phyloP scores from a whole-genome alignment of 2,797 vertebrate genomes.

The Tenualosa thibaudeaui region DNA sequence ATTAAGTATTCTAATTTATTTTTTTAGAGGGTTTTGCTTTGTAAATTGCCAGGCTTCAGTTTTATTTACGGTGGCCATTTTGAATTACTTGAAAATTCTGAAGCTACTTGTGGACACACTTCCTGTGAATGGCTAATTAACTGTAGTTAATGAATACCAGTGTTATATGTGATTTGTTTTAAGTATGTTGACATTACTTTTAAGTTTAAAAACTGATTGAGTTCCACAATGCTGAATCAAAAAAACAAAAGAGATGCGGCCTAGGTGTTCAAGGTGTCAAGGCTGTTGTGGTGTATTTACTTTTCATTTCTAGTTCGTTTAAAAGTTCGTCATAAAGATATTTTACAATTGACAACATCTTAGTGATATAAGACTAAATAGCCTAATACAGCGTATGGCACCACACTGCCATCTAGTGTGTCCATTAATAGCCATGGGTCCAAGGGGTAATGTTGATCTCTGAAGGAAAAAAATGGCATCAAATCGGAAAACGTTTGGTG shows the following conservation, averaged over 20 bases:
- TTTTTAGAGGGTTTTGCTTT: not conserved
- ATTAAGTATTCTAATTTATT: too few relatives aligned
- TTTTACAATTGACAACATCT: not conserved
- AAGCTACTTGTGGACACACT: constrained; percentile 61
- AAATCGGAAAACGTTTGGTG: not conserved
- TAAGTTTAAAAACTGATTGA: too few relatives aligned
- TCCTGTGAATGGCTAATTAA: constrained; percentile 56
- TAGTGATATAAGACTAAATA: too few relatives aligned
- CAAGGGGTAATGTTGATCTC: not conserved
- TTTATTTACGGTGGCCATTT: constrained; percentile 33
- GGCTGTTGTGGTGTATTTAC: too few relatives aligned
- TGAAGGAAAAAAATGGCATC: not conserved
- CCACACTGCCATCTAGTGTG: constrained; percentile 12
- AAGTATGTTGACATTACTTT: too few relatives aligned
- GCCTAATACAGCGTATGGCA: not conserved
- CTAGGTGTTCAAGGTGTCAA: too few relatives aligned
- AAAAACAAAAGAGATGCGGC: too few relatives aligned
- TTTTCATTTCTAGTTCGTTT: too few relatives aligned
- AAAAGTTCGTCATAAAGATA: too few relatives aligned
- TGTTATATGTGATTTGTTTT: too few relatives aligned
- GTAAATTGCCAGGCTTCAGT: not conserved
- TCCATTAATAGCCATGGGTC: not conserved
- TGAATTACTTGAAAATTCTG: constrained; percentile 51
- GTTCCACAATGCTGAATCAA: too few relatives aligned
- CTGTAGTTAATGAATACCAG: not conserved